Evolutionary conservation across 92 coral and sea anemone species (phyloP), one percentile per base, ranked within the genome.

Genomic region (Palythoa caribaeorum): DNA sequence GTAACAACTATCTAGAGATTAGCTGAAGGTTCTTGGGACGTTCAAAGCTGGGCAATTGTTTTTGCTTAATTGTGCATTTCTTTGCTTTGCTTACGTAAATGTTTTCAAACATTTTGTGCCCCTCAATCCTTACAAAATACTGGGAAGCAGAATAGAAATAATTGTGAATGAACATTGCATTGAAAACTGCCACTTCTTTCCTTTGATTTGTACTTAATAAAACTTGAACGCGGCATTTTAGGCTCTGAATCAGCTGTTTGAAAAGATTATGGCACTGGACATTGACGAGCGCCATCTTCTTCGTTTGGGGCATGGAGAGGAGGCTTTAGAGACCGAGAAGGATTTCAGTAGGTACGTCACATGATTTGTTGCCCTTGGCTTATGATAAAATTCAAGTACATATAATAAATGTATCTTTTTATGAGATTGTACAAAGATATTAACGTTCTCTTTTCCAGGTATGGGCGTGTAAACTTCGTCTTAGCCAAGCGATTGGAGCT

Each of bases 251-350:
- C 99, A 97, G 83, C 89, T 97, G 78, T 97, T 97, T 91, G 99
- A 97, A 83, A 97, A 97, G 83, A 97, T 97, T 84, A 95, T 97
- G 99, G 99, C 99, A 2, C 92, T 97, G 71, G 99, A 97, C 77
- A 95, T 97, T 65, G 99, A 97, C 57, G 99, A 97, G 74, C 98
- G 99, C 9, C 99, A 97, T 86, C 87, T 97, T 70, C 89, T 97
- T 38, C 99, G 99, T 94, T 92, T 97, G 78, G 99, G 99, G 44
- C 99, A 97, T 86, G 99, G 99, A 16, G 99, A 97, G 83, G 99
- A 97, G 79, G 95, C 99, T 1, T 83, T 97, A 38, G 99, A 97
- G 78, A 97, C 99, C 1, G 99, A 97, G 86, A 97, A 97, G 78
- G 99, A 97, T 81, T 97, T 97, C 71, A 97, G 99, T 96, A 94